phyloP scores from a whole-genome alignment of 2,113 vertebrate genomes.

The Morone chrysops region DNA sequence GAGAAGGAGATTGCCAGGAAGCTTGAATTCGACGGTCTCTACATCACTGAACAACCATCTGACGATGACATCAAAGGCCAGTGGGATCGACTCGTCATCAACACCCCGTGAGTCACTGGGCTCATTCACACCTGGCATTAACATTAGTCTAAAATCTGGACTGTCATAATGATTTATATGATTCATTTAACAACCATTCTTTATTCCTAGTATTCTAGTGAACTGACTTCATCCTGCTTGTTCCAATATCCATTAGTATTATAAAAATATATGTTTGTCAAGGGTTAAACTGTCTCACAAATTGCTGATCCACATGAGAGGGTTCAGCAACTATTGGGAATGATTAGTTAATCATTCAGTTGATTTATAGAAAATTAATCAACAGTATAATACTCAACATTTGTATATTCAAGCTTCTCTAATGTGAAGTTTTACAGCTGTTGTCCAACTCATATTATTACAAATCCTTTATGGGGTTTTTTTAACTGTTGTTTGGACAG shows the following conservation, averaged over 20 bases:
- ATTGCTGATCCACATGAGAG: not conserved
- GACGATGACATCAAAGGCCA: constrained; percentile 99
- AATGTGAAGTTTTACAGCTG: too few relatives aligned
- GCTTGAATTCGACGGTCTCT: constrained; percentile 96
- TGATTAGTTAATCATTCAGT: not conserved
- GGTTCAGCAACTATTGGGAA: not conserved
- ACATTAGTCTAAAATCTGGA: not conserved
- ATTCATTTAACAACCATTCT: not conserved
- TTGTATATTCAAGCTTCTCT: too few relatives aligned
- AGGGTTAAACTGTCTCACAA: not conserved
- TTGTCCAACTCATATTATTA: too few relatives aligned
- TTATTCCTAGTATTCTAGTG: too few relatives aligned
- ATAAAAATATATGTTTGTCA: not conserved
- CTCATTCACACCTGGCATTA: not conserved
- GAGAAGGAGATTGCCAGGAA: constrained; percentile 98
- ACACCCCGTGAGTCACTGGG: constrained; percentile 92
- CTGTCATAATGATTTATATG: too few relatives aligned
- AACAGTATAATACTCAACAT: too few relatives aligned
- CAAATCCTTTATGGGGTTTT: not conserved
- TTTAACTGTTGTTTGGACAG: not conserved
- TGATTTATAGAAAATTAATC: too few relatives aligned
- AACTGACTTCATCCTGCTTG: too few relatives aligned
- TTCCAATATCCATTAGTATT: not conserved
- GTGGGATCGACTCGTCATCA: constrained; percentile 98
- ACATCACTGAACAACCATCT: constrained; percentile 97